Base-by-base conservation (phyloP, 2,797 vertebrate species). In the Scleropages formosus region DNA sequence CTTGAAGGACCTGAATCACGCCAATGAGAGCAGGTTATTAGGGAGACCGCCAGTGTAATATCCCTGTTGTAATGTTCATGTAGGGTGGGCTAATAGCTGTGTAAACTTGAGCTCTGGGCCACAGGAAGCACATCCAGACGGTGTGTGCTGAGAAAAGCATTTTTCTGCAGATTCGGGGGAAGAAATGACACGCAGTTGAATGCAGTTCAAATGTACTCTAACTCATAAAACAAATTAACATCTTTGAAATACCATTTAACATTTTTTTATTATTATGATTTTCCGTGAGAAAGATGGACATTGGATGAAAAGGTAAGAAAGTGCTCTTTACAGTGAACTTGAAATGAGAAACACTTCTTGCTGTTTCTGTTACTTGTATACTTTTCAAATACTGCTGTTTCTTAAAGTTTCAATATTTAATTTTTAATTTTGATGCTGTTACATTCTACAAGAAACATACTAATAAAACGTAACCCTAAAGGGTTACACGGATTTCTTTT, bases 61-160 rank as follows among this genome's bases (percentile, higher is more conserved):
- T 88, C 90, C 88, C 84, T 84, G 87, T 89, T 91, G 80, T 84
- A 85, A 86, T 88, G 47, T 80, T 85, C 79, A 47, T 86, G 8
- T 15, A 87, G 56, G 92, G 92, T 93, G 91, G 92, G 89, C 94
- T 88, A 89, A 93, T 93, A 90, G 91, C 91, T 91, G 88, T 84
- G 87, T 85, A 90, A 87, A 86, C 85, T 88, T 85, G 90, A 91
- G 82, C 91, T 87, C 77, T 85, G 89, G 92, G 90, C 88, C 90
- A 93, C 93, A 95, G 95, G 95, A 96, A 96, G 94, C 82, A 72
- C 85, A 88, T 90, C 89, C 91, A 96, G 94, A 94, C 93, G 92
- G 91, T 87, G 90, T 83, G 85, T 93, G 92, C 93, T 94, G 94
- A 95, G 89, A 87, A 89, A 93, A 93, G 91, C 88, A 90, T 84